Base-by-base conservation (phyloP, 2,797 vertebrate species). In the Muscicapa striata region DNA sequence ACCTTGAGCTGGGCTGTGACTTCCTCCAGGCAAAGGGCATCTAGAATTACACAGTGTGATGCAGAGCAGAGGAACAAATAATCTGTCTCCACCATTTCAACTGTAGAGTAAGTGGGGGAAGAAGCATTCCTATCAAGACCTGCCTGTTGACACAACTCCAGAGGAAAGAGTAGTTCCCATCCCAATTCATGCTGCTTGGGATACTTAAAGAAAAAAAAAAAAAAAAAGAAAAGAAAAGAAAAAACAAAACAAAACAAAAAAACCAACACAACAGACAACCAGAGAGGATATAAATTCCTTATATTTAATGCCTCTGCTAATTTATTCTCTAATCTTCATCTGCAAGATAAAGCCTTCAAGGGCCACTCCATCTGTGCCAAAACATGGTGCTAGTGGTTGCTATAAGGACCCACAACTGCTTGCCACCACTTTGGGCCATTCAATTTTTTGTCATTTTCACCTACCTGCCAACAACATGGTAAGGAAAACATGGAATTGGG, bases 21-120 rank as follows among this genome's bases (percentile, higher is more conserved):
- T 93, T 95, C 76, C 93, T 91, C 55, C 64, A 89, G 91, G 88
- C 77, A 95, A 94, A 91, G 77, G 88, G 51, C 80, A 88, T 52
- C 55, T 48, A 94, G 74, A 84, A 81, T 73, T 90, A 86, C 0
- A 0, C 36, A 66, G 40, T 49, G 4, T 26, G 66, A 78, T 52
- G n/a, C 8, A 73, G 52, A 74, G 18, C 45, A 74, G 26, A 57
- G 41, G 38, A 87, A 91, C 24, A 94, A 93, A 81, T 75, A 94
- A 81, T 15, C 21, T 1, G 0, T 24, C 29, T 68, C 11, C 4
- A 88, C 48, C 51, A 94, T 62, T 93, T 93, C 69, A 88, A 38
- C 40, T 10, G 4, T 57, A 46, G 21, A 93, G 30, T 68, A 58
- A 81, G 58, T 24, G 43, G 40, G 18, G 10, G 15, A 78, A 48